Percentiles rank a stretch among this genome's conserved stretches.
Evolutionary conservation across 2,888 invertebrate genomes (phyloP).

Genomic region (Trachelus iudaicus): DNA sequence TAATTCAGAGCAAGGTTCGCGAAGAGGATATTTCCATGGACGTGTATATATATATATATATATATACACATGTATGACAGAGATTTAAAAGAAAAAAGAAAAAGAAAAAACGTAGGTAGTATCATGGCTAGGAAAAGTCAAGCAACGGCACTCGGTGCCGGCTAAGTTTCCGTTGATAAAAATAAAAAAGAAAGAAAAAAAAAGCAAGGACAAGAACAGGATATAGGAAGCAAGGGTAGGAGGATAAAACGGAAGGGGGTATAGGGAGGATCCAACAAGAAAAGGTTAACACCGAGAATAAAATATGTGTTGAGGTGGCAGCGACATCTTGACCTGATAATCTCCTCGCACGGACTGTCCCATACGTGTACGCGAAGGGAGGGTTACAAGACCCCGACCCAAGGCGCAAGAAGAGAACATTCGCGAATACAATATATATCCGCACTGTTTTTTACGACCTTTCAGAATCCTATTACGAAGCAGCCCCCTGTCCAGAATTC

Average conservation of each 20-base stretch:
- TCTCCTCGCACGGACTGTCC: constrained; percentile 1
- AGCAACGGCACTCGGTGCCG: background rate
- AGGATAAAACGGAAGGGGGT: background rate
- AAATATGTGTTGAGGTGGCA: constrained; percentile 14
- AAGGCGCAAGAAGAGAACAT: constrained; percentile 7
- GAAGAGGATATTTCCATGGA: background rate
- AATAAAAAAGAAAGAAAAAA: background rate
- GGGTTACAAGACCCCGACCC: background rate
- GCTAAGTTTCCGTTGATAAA: background rate
- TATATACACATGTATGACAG: no score
- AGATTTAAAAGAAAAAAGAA: background rate
- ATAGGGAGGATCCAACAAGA: background rate
- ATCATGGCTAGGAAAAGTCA: background rate
- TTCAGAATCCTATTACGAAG: constrained; percentile 20
- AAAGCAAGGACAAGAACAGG: background rate
- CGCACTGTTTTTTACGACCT: constrained; percentile 18
- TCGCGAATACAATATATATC: constrained; percentile 17
- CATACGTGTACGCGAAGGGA: background rate
- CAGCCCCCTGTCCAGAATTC: constrained; percentile 20
- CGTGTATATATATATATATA: no score
- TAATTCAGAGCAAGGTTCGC: background rate
- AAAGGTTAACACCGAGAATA: constrained; percentile 15
- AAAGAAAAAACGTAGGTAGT: background rate
- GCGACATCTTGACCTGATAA: constrained; percentile 22
- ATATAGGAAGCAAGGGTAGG: background rate